phyloP scores from a whole-genome alignment of 2,888 invertebrate species.

The Crematogaster levior region DNA sequence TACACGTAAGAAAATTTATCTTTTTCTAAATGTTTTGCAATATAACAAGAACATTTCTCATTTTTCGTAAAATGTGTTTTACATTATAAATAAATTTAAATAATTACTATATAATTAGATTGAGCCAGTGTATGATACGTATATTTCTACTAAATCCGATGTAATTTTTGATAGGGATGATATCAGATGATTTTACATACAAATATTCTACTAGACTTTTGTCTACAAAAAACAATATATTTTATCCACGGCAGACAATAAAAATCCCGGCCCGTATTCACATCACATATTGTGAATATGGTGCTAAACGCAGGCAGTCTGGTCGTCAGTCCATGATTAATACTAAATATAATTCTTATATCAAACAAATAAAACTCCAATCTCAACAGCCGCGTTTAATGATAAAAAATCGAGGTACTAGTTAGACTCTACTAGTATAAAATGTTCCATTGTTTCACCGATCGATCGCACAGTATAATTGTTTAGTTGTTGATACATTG shows the following conservation, averaged over 20 bases:
- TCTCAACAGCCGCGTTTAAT: slow-evolving; percentile 16
- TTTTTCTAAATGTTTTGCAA: not conserved
- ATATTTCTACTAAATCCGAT: slow-evolving; percentile 1
- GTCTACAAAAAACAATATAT: slow-evolving; percentile 16
- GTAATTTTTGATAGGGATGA: not conserved
- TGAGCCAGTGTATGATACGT: slow-evolving; percentile 1
- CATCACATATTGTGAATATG: slow-evolving; percentile 14
- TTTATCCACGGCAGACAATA: slow-evolving; percentile 16
- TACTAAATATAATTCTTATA: not conserved
- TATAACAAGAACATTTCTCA: not conserved
- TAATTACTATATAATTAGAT: slow-evolving; percentile 3
- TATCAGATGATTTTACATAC: not conserved
- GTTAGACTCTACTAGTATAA: slow-evolving; percentile 46
- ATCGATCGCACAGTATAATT: slow-evolving; percentile 56
- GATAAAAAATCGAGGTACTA: slow-evolving; percentile 22
- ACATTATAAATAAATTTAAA: not conserved
- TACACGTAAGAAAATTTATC: not conserved
- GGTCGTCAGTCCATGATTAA: slow-evolving; percentile 3
- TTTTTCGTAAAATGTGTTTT: not conserved
- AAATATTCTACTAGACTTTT: not conserved
- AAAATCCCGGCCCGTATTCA: slow-evolving; percentile 1
- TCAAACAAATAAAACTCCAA: slow-evolving; percentile 12
- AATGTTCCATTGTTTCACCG: slow-evolving; percentile 43
- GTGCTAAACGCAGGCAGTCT: slow-evolving; percentile 16
- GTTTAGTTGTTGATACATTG: slow-evolving; percentile 62